Conservation (phyloP, 2,888 invertebrate genomes). For the Drosophila villosipedis region DNA sequence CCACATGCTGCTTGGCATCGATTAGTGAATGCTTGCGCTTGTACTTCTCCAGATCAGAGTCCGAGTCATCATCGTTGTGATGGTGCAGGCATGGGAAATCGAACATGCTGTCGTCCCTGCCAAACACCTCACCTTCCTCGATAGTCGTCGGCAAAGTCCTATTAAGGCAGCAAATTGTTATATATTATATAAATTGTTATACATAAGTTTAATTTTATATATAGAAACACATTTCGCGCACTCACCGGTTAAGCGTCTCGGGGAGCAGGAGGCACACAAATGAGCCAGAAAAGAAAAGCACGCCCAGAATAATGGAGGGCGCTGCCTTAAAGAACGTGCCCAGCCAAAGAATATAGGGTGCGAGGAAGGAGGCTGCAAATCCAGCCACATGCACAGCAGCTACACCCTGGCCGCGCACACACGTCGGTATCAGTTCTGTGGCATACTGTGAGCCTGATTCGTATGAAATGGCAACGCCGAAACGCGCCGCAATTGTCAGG, state of each 20-base stretch:
- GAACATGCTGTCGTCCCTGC: constrained; percentile 86
- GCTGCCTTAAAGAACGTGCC: constrained; percentile 86
- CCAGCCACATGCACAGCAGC: constrained; percentile 88
- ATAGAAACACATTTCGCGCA: background rate
- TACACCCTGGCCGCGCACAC: constrained; percentile 88
- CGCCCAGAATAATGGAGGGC: constrained; percentile 87
- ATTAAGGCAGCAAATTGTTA: background rate
- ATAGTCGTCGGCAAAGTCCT: constrained; percentile 87
- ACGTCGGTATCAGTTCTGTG: constrained; percentile 88
- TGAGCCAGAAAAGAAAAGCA: constrained; percentile 86
- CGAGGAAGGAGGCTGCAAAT: constrained; percentile 87
- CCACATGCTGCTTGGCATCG: constrained; percentile 74
- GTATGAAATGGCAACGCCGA: constrained; percentile 88
- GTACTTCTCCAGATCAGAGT: constrained; percentile 80
- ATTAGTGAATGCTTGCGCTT: constrained; percentile 81
- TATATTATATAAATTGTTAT: too few relatives aligned
- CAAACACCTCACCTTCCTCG: constrained; percentile 88
- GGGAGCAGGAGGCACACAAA: constrained; percentile 87
- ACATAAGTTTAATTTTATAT: background rate
- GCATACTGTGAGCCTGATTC: constrained; percentile 89
- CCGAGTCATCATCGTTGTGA: constrained; percentile 71
- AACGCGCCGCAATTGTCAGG: constrained; percentile 86
- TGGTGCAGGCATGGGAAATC: constrained; percentile 85
- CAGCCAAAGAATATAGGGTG: constrained; percentile 87
- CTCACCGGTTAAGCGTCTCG: constrained; percentile 86